These are phyloP conservation scores for Calameuta filiformis DNA, from an alignment of 2,888 invertebrate genomes.

Conservation along the genomic window DNA sequence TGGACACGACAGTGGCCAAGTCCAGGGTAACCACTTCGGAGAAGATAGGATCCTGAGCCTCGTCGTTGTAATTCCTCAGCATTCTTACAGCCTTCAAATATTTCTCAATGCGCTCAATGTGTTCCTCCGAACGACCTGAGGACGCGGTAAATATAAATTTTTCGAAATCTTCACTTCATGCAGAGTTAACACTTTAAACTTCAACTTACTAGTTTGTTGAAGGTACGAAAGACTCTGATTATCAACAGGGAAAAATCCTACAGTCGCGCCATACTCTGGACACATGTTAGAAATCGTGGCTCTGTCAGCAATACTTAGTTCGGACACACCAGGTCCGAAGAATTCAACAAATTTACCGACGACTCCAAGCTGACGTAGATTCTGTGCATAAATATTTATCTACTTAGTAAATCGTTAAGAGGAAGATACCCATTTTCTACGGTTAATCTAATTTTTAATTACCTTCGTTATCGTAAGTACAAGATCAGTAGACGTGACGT, in stretches of 20 bases:
- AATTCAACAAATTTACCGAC: constrained; percentile 99
- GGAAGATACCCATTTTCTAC: background rate
- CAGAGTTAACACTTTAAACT: background rate
- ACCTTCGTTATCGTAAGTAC: constrained; percentile 98
- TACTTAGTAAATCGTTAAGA: background rate
- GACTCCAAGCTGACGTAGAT: constrained; percentile 92
- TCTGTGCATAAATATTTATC: constrained; percentile 67
- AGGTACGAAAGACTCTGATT: constrained; percentile 83
- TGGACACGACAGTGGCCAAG: constrained; percentile 88
- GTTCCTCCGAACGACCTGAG: constrained; percentile 82
- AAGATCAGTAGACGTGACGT: constrained; percentile 95
- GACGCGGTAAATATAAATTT: constrained; percentile 29
- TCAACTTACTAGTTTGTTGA: constrained; percentile 78
- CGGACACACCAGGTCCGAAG: constrained; percentile 92
- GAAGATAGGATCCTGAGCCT: constrained; percentile 83
- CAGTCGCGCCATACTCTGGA: constrained; percentile 97
- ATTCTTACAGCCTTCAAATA: constrained; percentile 86
- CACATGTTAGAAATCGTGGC: constrained; percentile 99
- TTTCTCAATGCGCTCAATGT: constrained; percentile 80
- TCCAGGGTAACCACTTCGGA: constrained; percentile 89
- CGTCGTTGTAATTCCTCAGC: constrained; percentile 83
- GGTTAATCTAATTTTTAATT: constrained; percentile 28
- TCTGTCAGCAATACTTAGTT: constrained; percentile 94
- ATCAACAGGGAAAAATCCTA: constrained; percentile 95
- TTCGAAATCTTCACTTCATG: background rate